Percentiles rank a stretch among this genome's conserved stretches.
Evolutionary conservation across 2,113 vertebrate species (phyloP).

Genomic region (Onychostoma macrolepis): DNA sequence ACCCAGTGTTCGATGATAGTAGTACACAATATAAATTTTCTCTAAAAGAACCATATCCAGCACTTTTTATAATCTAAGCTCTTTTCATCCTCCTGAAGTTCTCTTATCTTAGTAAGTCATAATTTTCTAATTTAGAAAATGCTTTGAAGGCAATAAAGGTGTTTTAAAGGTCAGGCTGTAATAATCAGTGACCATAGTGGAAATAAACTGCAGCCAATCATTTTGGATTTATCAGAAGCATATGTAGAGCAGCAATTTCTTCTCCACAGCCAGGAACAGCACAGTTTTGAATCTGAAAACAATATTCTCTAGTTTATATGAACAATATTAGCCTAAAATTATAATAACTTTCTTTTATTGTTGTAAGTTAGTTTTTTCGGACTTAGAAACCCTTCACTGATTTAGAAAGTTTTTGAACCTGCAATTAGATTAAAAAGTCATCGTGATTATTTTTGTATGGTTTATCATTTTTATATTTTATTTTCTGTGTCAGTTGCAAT

Average conservation of each 20-base stretch:
- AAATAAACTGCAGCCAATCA: background rate
- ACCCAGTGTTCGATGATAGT: constrained; percentile 62
- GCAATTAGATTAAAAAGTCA: background rate
- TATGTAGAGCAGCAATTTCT: background rate
- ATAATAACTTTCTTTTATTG: background rate
- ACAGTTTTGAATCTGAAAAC: background rate
- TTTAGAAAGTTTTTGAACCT: background rate
- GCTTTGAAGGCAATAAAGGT: background rate
- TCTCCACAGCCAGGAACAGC: background rate
- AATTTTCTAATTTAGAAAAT: background rate
- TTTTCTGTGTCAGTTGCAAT: constrained; percentile 65
- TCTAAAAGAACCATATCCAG: background rate
- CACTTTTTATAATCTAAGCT: background rate
- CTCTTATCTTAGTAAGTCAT: background rate
- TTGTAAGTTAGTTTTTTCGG: background rate
- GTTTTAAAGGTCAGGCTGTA: background rate
- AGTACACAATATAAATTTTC: background rate
- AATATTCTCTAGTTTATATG: background rate
- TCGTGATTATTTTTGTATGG: background rate
- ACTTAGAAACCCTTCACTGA: background rate
- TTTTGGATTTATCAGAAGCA: too few relatives aligned
- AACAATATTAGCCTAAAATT: background rate
- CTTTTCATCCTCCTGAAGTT: background rate
- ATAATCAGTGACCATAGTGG: background rate
- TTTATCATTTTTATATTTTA: background rate